A percentile compares a stretch with the other conserved stretches of the same genome.
These are phyloP conservation scores for Oscheius sp. DNA, from an alignment of 2,888 invertebrate genomes.

Conservation along the genomic window DNA sequence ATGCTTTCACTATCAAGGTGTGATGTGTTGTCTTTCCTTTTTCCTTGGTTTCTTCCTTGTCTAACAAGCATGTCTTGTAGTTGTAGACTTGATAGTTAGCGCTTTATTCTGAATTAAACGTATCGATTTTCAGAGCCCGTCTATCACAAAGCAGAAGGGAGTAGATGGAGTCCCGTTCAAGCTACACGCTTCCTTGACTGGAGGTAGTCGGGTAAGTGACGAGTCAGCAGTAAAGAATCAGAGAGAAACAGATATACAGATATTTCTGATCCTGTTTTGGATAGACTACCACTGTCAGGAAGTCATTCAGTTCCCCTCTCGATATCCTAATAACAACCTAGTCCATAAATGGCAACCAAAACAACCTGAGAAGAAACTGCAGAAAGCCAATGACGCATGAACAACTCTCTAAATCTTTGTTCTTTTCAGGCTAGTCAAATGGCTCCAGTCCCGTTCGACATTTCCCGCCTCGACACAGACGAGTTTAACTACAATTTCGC, in stretches of 20 bases:
- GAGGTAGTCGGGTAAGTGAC: neutral
- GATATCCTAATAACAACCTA: too few relatives aligned
- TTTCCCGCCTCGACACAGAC: conserved; percentile 29
- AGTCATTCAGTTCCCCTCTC: too few relatives aligned
- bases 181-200: conserved; percentile 27
- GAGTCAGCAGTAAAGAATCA: too few relatives aligned
- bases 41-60: neutral
- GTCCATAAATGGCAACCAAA: too few relatives aligned
- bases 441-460: conserved; percentile 28
- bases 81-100: neutral
- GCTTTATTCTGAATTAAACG: neutral
- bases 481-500: conserved; percentile 37
- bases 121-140: conserved; percentile 30
- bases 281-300: too few relatives aligned
- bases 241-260: too few relatives aligned
- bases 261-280: too few relatives aligned
- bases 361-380: too few relatives aligned
- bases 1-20: conserved; percentile 61
- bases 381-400: too few relatives aligned
- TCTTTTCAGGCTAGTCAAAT: too few relatives aligned
- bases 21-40: conserved; percentile 19
- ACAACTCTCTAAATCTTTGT: too few relatives aligned
- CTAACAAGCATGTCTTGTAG: conserved; percentile 2
- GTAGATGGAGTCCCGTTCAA: conserved; percentile 40
- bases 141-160: conserved; percentile 24